Evolutionary conservation across 2,113 vertebrate genomes (phyloP), one percentile per base, ranked within the genome.

Genomic region (Eidolon helvum): DNA sequence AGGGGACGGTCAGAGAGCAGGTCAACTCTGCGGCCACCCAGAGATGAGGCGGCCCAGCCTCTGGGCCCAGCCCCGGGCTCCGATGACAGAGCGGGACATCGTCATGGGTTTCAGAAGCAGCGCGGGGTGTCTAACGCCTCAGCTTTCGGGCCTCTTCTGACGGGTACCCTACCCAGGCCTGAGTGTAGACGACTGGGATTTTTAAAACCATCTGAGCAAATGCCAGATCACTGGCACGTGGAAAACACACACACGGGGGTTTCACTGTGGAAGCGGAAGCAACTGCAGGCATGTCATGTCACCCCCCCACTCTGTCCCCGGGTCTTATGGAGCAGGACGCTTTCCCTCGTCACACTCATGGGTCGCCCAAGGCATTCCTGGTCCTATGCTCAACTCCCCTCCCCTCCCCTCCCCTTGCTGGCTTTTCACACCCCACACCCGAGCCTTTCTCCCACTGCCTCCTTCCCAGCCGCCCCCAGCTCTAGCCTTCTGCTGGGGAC

Each of bases 31-130:
- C 14, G 33, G 4, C 10, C 74, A 43, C 9, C 15, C 7, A n/a
- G 69, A 72, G 55, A 26, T 10, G 5, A 10, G 7, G 30, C 0
- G 0, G 45, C 22, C 59, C 53, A 0, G 1, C 26, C 9, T 26
- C 74, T 43, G 33, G 15, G 7, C 26, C 33, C 5, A 38, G 55
- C 8, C 10, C 75, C 15, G 38, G 33, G 63, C 24, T 85, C 43
- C 0, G 0, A 68, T 4, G 21, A 69, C 9, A 0, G 1, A 40
- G 59, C 9, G 9, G 15, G 59, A 55, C 57, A 72, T 48, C 6
- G 5, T 8, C 8, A 0, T 0, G 2, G 35, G 2, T 21, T n/a
- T 35, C 14, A 74, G 72, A 43, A 63, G 80, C 11, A n/a, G 55
- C 0, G 14, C 5, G 19, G 24, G 59, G 30, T 55, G 94, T 21